Conservation (phyloP, 2,888 invertebrate genomes). For the Globia sparganii region DNA sequence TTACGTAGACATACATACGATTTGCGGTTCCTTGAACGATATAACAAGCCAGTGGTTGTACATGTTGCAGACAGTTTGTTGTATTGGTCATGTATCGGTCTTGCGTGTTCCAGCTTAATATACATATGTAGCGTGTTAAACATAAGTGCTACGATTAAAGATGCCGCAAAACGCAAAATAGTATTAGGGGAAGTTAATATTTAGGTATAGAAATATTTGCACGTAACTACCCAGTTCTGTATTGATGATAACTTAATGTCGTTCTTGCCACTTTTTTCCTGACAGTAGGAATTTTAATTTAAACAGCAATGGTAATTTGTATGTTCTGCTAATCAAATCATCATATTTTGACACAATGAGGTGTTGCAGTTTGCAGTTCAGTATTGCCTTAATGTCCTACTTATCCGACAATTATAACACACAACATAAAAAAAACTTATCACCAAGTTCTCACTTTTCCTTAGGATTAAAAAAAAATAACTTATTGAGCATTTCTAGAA, state of each 20-base stretch:
- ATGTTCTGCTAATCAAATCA: conserved; percentile 5
- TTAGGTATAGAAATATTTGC: conserved; percentile 10
- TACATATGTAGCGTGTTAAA: conserved; percentile 50
- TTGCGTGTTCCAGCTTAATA: conserved; percentile 55
- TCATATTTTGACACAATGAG: neutral
- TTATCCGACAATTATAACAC: neutral
- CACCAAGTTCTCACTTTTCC: neutral
- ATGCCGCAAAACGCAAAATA: conserved; percentile 22
- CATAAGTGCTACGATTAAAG: conserved; percentile 38
- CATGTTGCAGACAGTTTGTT: conserved; percentile 60
- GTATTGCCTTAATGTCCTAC: neutral
- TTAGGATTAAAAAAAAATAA: neutral
- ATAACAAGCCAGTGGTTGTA: conserved; percentile 51
- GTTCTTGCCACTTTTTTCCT: neutral
- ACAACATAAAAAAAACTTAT: neutral
- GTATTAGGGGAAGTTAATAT: conserved; percentile 29
- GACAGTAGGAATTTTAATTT: neutral
- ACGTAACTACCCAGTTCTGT: neutral
- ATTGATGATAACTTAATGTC: conserved; percentile 2
- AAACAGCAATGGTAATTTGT: neutral
- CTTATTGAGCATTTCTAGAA: neutral
- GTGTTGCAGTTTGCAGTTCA: neutral
- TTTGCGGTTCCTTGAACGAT: conserved; percentile 53
- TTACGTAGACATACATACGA: conserved; percentile 53
- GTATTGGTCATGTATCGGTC: conserved; percentile 65